phyloP scores from a whole-genome alignment of 1,140 invertebrate species.

The Ephestia elutella region DNA sequence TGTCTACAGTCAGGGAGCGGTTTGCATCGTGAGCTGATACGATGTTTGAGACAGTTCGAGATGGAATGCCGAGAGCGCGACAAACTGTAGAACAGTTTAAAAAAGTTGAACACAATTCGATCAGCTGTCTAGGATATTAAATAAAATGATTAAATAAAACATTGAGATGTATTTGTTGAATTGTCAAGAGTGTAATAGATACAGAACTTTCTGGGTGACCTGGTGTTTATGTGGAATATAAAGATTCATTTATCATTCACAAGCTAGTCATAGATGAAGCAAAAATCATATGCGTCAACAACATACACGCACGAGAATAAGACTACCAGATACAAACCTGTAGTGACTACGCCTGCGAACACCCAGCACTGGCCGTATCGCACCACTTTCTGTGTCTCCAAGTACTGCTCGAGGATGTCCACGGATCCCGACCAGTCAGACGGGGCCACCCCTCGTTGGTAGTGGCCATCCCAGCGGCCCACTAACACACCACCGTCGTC shows the following conservation, averaged over 20 bases:
- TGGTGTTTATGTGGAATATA: too few species aligned
- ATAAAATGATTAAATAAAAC: too few species aligned
- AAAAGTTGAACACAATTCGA: too few species aligned
- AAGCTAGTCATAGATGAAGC: too few species aligned
- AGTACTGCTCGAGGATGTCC: constrained; percentile 78
- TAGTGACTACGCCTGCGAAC: constrained; percentile 82
- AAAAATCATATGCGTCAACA: too few species aligned
- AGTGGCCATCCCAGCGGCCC: constrained; percentile 84
- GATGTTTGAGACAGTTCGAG: constrained; percentile 81
- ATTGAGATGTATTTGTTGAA: too few species aligned
- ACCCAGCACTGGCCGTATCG: constrained; percentile 88
- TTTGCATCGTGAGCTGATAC: constrained; percentile 84
- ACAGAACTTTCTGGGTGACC: too few species aligned
- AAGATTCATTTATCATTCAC: too few species aligned
- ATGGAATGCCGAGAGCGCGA: constrained; percentile 81
- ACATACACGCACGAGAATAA: too few species aligned
- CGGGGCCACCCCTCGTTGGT: constrained; percentile 80
- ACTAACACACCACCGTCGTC: constrained; percentile 81
- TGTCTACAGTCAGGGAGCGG: constrained; percentile 80
- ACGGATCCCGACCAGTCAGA: constrained; percentile 80
- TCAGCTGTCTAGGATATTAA: too few species aligned
- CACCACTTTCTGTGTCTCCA: constrained; percentile 76
- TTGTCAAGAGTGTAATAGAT: too few species aligned
- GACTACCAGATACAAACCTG: constrained; percentile 56
- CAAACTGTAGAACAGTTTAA: constrained; percentile 72